These are phyloP conservation scores for Antennarius striatus DNA, from an alignment of 2,113 vertebrate genomes.

Conservation along the genomic window DNA sequence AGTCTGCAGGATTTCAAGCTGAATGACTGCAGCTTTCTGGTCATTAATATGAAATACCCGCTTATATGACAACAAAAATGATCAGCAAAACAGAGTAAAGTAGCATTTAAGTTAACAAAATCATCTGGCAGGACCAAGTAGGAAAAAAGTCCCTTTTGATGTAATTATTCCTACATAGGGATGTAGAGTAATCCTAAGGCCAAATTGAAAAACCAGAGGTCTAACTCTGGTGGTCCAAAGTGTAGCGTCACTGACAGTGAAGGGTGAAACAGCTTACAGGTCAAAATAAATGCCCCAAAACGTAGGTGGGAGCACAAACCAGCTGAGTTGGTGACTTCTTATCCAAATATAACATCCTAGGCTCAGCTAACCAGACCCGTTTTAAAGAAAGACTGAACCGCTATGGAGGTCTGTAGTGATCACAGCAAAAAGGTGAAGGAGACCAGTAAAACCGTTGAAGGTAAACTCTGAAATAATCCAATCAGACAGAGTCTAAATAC, in stretches of 20 bases:
- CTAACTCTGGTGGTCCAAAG: constrained; percentile 62
- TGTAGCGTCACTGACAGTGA: constrained; percentile 50
- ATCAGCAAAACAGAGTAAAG: neutral
- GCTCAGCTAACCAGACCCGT: constrained; percentile 25
- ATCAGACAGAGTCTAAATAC: constrained; percentile 8
- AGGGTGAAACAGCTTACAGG: constrained; percentile 56
- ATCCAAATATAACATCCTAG: constrained; percentile 61
- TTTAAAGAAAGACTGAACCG: constrained; percentile 36
- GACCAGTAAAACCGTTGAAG: constrained; percentile 18
- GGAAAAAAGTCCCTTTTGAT: constrained; percentile 25
- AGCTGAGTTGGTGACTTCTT: constrained; percentile 21
- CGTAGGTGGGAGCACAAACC: constrained; percentile 42
- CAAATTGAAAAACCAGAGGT: constrained; percentile 64
- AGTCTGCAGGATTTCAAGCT: constrained; percentile 3
- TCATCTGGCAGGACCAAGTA: constrained; percentile 21
- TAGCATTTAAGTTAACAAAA: constrained; percentile 11
- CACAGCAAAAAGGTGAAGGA: constrained; percentile 24
- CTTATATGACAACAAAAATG: no score
- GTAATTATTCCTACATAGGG: constrained; percentile 37
- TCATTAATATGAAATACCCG: no score
- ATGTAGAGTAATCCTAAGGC: constrained; percentile 26
- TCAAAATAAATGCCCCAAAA: constrained; percentile 54
- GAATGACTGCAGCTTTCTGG: neutral
- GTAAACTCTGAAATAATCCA: constrained; percentile 16
- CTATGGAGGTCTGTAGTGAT: constrained; percentile 34